phyloP scores from a whole-genome alignment of 1,140 invertebrate species.

The Musca domestica region DNA sequence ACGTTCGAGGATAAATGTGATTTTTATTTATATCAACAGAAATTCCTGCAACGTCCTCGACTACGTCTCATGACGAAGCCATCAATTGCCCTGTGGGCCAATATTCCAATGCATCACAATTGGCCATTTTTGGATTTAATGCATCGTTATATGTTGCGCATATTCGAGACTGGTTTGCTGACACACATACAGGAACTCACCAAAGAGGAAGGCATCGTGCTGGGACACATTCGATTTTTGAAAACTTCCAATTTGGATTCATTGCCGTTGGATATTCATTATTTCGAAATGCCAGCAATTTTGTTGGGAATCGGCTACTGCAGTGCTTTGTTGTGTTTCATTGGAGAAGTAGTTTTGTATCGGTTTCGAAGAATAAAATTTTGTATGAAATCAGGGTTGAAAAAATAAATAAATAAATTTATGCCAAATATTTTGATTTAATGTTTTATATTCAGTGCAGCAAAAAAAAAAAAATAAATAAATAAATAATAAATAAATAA shows the following conservation, averaged over 20 bases:
- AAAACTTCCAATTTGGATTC: neutral
- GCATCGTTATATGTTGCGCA: neutral
- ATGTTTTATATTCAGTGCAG: no score
- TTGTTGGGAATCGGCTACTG: neutral
- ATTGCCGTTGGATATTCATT: neutral
- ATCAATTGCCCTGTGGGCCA: neutral
- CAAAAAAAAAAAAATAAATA: no score
- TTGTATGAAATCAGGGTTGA: no score
- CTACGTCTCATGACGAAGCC: neutral
- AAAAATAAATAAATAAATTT: no score
- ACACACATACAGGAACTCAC: neutral
- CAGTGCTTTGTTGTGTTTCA: neutral
- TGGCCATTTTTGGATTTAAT: slow-evolving; percentile 1
- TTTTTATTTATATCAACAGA: slow-evolving; percentile 6
- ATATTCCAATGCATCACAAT: neutral
- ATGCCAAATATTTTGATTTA: no score
- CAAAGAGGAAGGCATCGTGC: neutral
- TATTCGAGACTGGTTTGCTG: neutral
- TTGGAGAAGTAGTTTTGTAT: neutral
- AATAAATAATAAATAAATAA: no score
- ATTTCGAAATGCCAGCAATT: neutral
- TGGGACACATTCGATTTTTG: neutral
- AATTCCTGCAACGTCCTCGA: neutral
- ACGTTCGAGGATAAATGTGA: neutral
- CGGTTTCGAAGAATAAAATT: no score